Percentiles rank a stretch among this genome's conserved stretches.
Evolutionary conservation across 1,140 invertebrate species (phyloP).

Genomic region (Drosophila grimshawi): DNA sequence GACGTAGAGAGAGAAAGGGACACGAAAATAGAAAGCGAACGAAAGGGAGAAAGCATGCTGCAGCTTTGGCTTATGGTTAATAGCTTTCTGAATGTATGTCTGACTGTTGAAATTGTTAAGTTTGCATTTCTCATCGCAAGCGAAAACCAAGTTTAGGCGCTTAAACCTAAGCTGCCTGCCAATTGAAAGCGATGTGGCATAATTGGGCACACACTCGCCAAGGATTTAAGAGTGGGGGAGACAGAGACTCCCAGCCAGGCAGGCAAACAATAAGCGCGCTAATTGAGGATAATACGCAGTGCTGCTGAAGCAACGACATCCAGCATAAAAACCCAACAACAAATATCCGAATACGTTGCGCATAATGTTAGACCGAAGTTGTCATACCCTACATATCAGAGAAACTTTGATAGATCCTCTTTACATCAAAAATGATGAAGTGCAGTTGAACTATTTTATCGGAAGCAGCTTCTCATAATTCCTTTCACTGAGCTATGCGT

Average conservation of each 20-base stretch:
- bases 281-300: conserved; percentile 74
- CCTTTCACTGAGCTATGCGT: too few relatives aligned
- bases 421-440: too few relatives aligned
- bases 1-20: background rate
- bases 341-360: conserved; percentile 16
- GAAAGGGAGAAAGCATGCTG: background rate
- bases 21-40: background rate
- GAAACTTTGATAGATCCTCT: too few relatives aligned
- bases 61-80: conserved; percentile 58
- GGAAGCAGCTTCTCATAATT: too few relatives aligned
- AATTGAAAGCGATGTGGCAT: conserved; percentile 47
- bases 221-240: background rate
- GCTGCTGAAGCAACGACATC: conserved; percentile 23
- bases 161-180: conserved; percentile 69
- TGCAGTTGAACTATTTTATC: too few relatives aligned
- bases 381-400: conserved; percentile 13
- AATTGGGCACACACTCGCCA: conserved; percentile 25
- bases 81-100: conserved; percentile 7
- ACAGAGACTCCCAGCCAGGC: conserved; percentile 16
- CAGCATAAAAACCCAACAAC: conserved; percentile 27
- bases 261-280: conserved; percentile 75
- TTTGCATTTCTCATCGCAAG: conserved; percentile 62
- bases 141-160: conserved; percentile 69
- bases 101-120: conserved; percentile 71
- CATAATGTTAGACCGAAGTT: background rate